Evolutionary conservation across 2,797 vertebrate genomes (phyloP).

Genomic region (Micromesistius poutassou): DNA sequence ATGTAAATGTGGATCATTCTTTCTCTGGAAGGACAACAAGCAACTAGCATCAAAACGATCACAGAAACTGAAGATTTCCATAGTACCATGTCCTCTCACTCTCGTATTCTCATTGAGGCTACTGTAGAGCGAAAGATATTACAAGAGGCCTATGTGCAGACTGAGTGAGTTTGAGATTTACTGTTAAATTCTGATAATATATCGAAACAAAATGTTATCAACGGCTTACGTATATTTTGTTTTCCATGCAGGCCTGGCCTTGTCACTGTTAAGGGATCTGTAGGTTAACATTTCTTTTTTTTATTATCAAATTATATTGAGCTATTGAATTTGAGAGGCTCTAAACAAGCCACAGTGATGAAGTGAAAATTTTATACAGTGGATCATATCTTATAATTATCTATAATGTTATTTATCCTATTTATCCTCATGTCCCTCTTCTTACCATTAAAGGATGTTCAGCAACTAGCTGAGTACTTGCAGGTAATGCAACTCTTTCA

Average conservation of each 20-base stretch:
- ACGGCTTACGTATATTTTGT: slow-evolving; percentile 4
- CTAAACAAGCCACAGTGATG: too few species aligned
- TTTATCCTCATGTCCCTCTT: slow-evolving; percentile 10
- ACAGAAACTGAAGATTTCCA: slow-evolving; percentile 29
- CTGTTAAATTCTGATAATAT: background rate
- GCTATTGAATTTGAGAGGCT: background rate
- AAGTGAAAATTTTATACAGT: too few species aligned
- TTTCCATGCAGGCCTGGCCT: slow-evolving; percentile 54
- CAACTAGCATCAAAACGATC: slow-evolving; percentile 21
- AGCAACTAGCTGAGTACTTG: slow-evolving; percentile 68
- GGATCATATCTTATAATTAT: background rate
- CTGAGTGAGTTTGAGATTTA: slow-evolving; percentile 65
- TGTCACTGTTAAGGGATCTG: slow-evolving; percentile 67
- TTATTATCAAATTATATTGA: background rate
- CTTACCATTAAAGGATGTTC: slow-evolving; percentile 62
- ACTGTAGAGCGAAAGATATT: slow-evolving; percentile 34
- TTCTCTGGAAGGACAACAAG: slow-evolving; percentile 39
- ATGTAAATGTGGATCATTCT: background rate
- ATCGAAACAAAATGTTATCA: background rate
- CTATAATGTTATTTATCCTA: background rate
- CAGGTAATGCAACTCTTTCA: slow-evolving; percentile 59
- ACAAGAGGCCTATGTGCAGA: slow-evolving; percentile 58
- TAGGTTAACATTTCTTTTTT: slow-evolving; percentile 49
- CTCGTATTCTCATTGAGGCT: slow-evolving; percentile 20
- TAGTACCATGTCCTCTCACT: background rate